Base-by-base conservation (phyloP, 2,113 vertebrate species). In the Tychaedon coryphoeus region DNA sequence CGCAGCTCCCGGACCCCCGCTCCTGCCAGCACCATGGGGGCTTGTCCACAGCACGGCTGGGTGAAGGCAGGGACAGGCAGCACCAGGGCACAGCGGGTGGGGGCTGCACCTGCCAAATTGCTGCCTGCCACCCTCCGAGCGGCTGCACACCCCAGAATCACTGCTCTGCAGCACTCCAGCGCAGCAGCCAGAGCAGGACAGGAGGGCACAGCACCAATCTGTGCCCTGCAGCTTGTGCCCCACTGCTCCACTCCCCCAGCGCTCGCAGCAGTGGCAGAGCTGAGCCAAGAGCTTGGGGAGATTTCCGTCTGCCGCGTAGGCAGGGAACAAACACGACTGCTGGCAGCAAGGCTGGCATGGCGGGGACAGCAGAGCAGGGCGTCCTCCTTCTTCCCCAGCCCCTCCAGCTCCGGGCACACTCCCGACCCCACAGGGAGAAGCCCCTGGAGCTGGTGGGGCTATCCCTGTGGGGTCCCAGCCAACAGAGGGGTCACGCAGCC, bases 31-130 rank as follows among this genome's bases (percentile, higher is more conserved):
- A 8, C n/a, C n/a, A n/a, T n/a, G n/a, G 28, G 17, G 13, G 56
- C 47, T 76, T 7, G 12, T 33, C 34, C 3, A 3, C 6, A 3
- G 76, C 18, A 0, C 5, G 3, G 25, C 18, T 4, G 0, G 14
- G 26, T 0, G 1, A 34, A 28, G 47, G 23, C 36, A 33, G 38
- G 36, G 51, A 57, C 25, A 31, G 83, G 28, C 38, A 67, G 73
- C 48, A 33, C 14, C 60, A 1, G 10, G 42, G 76, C 19, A 36
- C 0, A 1, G 15, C n/a, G 18, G 12, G 8, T 26, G 45, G 47
- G 12, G 42, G 61, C 5, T 29, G 22, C 70, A 50, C 86, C 14
- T 1, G 11, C 29, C 43, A 38, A 8, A 64, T 14, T 3, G 12
- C 54, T 36, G 67, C 56, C 51, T 51, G 3, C 24, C 54, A 28